Conservation (phyloP, 23 tunicate genomes). For the Halocynthia aurantium region DNA sequence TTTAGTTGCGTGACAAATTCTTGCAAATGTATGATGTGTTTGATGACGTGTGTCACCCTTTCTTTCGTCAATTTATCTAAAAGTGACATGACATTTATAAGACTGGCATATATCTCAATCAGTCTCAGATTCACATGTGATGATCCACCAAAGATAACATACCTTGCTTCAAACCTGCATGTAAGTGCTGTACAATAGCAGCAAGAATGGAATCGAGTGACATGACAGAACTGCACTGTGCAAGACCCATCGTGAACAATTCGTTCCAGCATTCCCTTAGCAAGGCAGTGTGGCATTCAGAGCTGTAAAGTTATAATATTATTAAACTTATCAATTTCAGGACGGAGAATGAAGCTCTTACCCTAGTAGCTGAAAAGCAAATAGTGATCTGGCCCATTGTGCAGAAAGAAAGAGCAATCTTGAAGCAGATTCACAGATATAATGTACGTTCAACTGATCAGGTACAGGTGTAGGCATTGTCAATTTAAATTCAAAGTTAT, state of each 20-base stretch:
- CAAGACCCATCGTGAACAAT: conserved; percentile 62
- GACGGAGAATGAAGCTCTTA: neutral
- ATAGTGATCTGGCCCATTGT: conserved; percentile 81
- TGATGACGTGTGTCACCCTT: conserved; percentile 13
- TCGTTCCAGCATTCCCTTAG: conserved; percentile 87
- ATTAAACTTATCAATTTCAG: neutral
- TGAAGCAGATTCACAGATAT: conserved; percentile 87
- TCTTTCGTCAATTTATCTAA: conserved; percentile 23
- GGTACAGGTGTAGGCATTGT: conserved; percentile 58
- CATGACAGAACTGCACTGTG: conserved; percentile 57
- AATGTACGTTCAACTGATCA: conserved; percentile 51
- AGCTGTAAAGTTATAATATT: conserved; percentile 7
- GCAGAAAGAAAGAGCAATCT: conserved; percentile 77
- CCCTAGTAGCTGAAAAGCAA: conserved; percentile 78
- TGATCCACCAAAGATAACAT: neutral
- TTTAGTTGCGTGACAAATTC: conserved; percentile 47
- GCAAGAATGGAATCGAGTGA: conserved; percentile 45
- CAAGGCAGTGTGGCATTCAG: conserved; percentile 68
- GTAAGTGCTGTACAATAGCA: conserved; percentile 49
- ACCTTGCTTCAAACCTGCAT: conserved; percentile 46
- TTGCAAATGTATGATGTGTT: conserved; percentile 41
- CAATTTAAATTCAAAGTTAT: conserved; percentile 57
- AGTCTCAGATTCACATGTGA: neutral
- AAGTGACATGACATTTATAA: neutral
- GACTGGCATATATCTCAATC: too few relatives aligned